Base-by-base conservation (phyloP, 2,113 vertebrate genomes). In the Clarias macrocephalus region DNA sequence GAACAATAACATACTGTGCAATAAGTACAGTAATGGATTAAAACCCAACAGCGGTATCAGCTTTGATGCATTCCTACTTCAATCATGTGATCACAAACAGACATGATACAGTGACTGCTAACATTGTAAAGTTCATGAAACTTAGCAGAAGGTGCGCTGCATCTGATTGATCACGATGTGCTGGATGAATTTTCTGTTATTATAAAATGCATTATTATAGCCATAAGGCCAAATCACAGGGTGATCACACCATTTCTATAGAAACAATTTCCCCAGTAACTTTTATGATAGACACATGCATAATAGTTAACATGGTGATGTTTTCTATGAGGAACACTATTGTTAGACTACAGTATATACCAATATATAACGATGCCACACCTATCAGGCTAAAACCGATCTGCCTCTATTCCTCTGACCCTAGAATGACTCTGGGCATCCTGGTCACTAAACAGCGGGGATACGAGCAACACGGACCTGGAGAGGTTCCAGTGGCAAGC, bases 401-500 rank as follows among this genome's bases (percentile, higher is more conserved):
- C 62, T 21, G 62, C 54, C 37, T 54, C 15, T 68, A 37, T 79
- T 70, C n/a, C 18, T 68, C 37, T 82, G 66, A 87, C 86, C 80
- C n/a, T 28, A 63, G 57, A 75, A 48, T 60, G 80, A 87, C 86
- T 82, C 56, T 21, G 79, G 54, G 25, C 57, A 83, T 68, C 52
- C 37, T 57, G 56, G 33, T 65, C 80, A 79, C n/a, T 42, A 63
- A 66, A 82, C 88, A 89, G 82, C 56, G 52, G 57, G 83, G 23
- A 84, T 76, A 30, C 60, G 68, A 48, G 21, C 80, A 82, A 80
- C 75, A 21, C 62, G 56, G 54, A 10, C 75, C 83, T 87, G 82
- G 87, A 86, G 84, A 73, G 82, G 30, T 59, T 89, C 89, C 83
- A 89, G 79, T 70, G 83, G 86, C 59, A 80, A 57, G 89, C 54